Evolutionary conservation across 2,113 vertebrate genomes (phyloP), one percentile per base, ranked within the genome.

Genomic region (Circaetus gallicus): DNA sequence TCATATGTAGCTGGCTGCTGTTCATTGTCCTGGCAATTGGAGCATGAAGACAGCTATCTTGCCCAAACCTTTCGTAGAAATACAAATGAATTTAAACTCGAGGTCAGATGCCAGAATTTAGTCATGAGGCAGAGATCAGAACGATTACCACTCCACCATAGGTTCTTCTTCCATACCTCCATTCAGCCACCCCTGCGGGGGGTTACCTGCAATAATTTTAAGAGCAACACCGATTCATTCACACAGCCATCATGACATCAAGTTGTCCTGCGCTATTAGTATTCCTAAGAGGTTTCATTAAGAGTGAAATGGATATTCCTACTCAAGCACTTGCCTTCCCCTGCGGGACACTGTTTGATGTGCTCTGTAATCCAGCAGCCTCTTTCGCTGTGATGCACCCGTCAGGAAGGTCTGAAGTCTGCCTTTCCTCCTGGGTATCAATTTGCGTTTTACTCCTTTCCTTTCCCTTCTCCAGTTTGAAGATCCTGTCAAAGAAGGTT

Each of bases 401-500:
- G 52, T 63, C 59, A 2, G 45, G 89, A 13, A 25, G 15, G 42
- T 95, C 86, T 10, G 5, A 3, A 2, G 25, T 9, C 52, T n/a
- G 45, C 43, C 62, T 38, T 24, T 93, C 94, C 86, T 63, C 62
- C 76, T 63, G 62, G 24, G 74, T 36, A 40, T 95, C 96, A 12
- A 69, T 83, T 22, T 38, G 96, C 0, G 5, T 10, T 55, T 78
- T 83, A 29, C 20, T 89, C 4, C 77, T 62, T 2, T 38, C 97
- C 84, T 70, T 96, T 53, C 90, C 95, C 83, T 97, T 98, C 58
- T 98, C 98, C 97, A 98, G 95, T 79, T 91, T 98, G 97, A 99
- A 99, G 87, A 99, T 82, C 85, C 96, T 98, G 81, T 98, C 97
- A 13, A 99, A 98, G 87, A 99, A 94, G 58, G 87, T 96, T 56